These are phyloP conservation scores for Harpalus rufipes DNA, from an alignment of 2,888 invertebrate species.

Conservation along the genomic window DNA sequence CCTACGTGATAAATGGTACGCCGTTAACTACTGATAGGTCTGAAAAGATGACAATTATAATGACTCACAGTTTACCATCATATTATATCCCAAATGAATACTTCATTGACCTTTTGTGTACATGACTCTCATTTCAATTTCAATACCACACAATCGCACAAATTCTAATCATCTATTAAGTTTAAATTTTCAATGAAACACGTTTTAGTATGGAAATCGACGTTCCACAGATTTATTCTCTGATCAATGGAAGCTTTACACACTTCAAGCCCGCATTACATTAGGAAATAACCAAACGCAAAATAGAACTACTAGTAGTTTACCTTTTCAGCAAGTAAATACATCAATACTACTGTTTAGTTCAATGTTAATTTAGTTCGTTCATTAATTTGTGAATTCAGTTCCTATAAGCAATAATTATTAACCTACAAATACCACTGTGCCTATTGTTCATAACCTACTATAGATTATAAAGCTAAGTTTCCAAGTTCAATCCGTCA, in stretches of 20 bases:
- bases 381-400: too few relatives aligned
- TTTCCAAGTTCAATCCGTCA: too few relatives aligned
- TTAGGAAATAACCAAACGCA: neutral
- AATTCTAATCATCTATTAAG: slow-evolving; percentile 6
- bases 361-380: too few relatives aligned
- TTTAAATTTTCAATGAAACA: slow-evolving; percentile 8
- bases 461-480: too few relatives aligned
- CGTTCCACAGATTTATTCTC: neutral
- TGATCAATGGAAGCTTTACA: neutral
- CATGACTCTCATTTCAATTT: slow-evolving; percentile 12
- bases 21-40: slow-evolving; percentile 60
- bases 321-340: neutral
- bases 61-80: slow-evolving; percentile 22
- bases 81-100: neutral
- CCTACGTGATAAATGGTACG: slow-evolving; percentile 57
- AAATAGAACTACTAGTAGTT: neutral
- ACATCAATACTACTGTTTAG: neutral
- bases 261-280: neutral
- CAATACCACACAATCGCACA: neutral
- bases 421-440: too few relatives aligned
- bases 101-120: slow-evolving; percentile 12
- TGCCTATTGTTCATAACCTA: too few relatives aligned
- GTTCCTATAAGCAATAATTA: too few relatives aligned
- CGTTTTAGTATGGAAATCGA: neutral
- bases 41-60: slow-evolving; percentile 62